These are phyloP conservation scores for Distichodus sexfasciatus DNA, from an alignment of 2,797 vertebrate species.

Conservation along the genomic window DNA sequence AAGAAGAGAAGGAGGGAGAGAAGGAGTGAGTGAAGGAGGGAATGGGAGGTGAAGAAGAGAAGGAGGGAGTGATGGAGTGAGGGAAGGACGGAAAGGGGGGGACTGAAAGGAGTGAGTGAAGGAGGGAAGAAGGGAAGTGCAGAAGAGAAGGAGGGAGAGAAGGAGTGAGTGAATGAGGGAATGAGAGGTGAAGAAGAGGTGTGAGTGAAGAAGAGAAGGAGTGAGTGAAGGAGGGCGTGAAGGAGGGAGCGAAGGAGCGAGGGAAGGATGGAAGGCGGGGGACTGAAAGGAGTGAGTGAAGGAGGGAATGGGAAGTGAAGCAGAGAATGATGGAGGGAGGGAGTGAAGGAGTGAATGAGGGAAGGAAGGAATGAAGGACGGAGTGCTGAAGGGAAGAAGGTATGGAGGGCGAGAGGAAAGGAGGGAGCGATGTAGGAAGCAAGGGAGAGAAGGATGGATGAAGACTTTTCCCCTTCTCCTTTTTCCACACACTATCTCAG, in stretches of 20 bases:
- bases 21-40: slow-evolving; percentile 14
- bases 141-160: not conserved
- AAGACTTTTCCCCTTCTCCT: slow-evolving; percentile 29
- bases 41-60: not conserved
- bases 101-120: not conserved
- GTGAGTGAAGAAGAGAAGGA: not conserved
- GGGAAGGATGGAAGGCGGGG: slow-evolving; percentile 25
- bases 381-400: slow-evolving; percentile 30
- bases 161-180: slow-evolving; percentile 14
- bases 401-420: slow-evolving; percentile 34
- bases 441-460: slow-evolving; percentile 4
- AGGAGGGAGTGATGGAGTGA: not conserved
- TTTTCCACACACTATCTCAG: not conserved
- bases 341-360: not conserved
- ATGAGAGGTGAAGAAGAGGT: not conserved
- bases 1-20: not conserved
- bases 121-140: slow-evolving; percentile 21
- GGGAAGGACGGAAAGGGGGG: not conserved
- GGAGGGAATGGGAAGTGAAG: not conserved
- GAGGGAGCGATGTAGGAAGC: not conserved
- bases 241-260: not conserved
- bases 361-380: not conserved
- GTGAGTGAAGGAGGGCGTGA: not conserved
- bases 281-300: slow-evolving; percentile 37
- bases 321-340: slow-evolving; percentile 14